Evolutionary conservation across 1,140 invertebrate species (phyloP).

Genomic region (Batillaria attramentaria): DNA sequence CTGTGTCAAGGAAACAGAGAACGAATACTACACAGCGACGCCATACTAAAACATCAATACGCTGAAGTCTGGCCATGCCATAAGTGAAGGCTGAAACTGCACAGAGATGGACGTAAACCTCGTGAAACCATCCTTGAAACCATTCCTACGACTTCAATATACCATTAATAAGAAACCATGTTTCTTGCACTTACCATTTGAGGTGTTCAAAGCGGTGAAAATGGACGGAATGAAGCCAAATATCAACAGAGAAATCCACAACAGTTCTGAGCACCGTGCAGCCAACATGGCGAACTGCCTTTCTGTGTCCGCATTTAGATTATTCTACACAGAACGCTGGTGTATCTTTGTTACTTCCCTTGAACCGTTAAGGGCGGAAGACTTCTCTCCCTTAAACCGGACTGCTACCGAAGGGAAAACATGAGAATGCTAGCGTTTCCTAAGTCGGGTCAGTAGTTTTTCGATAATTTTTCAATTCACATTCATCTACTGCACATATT

Average conservation of each 20-base stretch:
- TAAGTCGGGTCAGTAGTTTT: no score
- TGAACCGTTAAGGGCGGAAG: neutral
- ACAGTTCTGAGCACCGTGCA: neutral
- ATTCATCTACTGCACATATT: no score
- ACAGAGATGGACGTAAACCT: neutral
- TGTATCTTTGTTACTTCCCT: constrained; percentile 9
- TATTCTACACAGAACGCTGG: neutral
- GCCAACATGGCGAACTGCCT: constrained; percentile 29
- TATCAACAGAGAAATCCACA: constrained; percentile 8
- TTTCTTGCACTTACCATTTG: constrained; percentile 4
- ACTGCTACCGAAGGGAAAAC: no score
- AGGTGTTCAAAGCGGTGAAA: neutral
- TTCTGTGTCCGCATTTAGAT: neutral
- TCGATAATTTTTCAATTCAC: no score
- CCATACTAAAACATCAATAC: no score
- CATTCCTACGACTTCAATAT: neutral
- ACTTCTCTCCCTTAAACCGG: constrained; percentile 2
- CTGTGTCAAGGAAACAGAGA: neutral
- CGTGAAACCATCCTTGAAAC: neutral
- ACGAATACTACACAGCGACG: neutral
- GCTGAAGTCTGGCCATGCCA: no score
- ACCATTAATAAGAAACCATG: neutral
- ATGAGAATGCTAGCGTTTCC: no score
- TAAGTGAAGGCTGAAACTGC: neutral
- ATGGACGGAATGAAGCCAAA: neutral